These are phyloP conservation scores for Leptobrachium ailaonicum DNA, from an alignment of 2,113 vertebrate species.

Conservation along the genomic window DNA sequence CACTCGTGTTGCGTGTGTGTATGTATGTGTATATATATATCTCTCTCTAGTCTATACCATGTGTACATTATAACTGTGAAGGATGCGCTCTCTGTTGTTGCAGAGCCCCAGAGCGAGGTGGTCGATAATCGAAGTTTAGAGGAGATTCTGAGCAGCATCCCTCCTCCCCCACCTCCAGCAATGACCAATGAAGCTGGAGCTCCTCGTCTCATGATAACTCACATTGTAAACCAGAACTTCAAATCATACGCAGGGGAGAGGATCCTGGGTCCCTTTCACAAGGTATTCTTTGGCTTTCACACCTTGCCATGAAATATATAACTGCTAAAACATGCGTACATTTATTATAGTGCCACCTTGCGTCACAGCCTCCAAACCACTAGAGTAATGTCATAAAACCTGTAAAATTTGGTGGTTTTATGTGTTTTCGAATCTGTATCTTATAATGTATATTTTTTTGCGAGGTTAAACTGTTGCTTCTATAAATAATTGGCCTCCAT, in stretches of 20 bases:
- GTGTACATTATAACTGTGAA: constrained; percentile 21
- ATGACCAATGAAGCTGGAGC: constrained; percentile 97
- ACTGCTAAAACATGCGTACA: too few relatives aligned
- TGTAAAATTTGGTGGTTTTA: too few relatives aligned
- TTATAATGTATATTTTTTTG: too few relatives aligned
- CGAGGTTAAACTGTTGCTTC: too few relatives aligned
- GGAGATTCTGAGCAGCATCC: constrained; percentile 93
- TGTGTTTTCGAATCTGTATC: too few relatives aligned
- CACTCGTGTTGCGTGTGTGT: too few relatives aligned
- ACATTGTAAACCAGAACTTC: constrained; percentile 97
- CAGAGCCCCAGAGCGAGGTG: constrained; percentile 68
- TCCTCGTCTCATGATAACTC: constrained; percentile 97
- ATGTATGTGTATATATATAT: background rate
- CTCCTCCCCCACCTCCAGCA: constrained; percentile 93
- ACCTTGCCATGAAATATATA: background rate
- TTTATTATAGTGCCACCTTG: too few relatives aligned
- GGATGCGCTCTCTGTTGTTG: constrained; percentile 60
- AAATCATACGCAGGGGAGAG: constrained; percentile 94
- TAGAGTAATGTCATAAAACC: too few relatives aligned
- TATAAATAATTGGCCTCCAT: too few relatives aligned
- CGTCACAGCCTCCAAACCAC: too few relatives aligned
- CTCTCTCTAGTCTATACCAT: too few relatives aligned
- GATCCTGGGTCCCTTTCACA: constrained; percentile 95
- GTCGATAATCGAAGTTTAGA: constrained; percentile 88
- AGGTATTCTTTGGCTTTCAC: constrained; percentile 72